phyloP scores from a whole-genome alignment of 2,113 vertebrate species.

The Eulemur macaco region DNA sequence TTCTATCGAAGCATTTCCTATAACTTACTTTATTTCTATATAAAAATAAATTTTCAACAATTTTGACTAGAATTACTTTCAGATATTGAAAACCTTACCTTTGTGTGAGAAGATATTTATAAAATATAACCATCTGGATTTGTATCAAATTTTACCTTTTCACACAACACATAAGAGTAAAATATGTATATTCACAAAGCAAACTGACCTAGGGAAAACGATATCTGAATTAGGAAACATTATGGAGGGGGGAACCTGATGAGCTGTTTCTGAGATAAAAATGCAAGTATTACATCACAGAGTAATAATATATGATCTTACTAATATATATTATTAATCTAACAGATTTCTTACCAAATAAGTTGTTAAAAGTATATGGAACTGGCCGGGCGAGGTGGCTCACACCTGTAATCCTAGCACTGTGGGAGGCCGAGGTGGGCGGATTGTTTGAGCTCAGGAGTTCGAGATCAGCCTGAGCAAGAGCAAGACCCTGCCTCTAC shows the following conservation, averaged over 20 bases:
- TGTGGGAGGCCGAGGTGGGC: too few relatives aligned
- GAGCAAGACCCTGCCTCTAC: too few relatives aligned
- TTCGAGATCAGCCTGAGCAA: too few relatives aligned
- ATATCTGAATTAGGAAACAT: background rate
- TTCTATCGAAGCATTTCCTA: background rate
- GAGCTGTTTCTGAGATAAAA: background rate
- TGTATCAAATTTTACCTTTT: background rate
- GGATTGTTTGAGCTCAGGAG: too few relatives aligned
- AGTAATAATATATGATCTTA: background rate
- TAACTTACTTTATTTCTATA: background rate
- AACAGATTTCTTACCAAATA: background rate
- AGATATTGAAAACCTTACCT: background rate
- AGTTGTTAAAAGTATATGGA: background rate
- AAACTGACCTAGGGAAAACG: background rate
- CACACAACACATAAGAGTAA: background rate
- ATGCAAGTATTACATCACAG: background rate
- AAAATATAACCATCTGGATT: background rate
- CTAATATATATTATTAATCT: background rate
- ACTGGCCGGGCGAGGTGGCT: background rate
- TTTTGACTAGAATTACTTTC: constrained; percentile 13
- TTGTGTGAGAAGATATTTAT: background rate
- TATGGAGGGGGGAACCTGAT: background rate
- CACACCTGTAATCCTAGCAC: too few relatives aligned
- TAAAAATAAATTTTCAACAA: background rate
- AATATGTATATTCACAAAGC: background rate